Evolutionary conservation across 2,888 invertebrate species (phyloP).

Genomic region (Epicampocera succincta): DNA sequence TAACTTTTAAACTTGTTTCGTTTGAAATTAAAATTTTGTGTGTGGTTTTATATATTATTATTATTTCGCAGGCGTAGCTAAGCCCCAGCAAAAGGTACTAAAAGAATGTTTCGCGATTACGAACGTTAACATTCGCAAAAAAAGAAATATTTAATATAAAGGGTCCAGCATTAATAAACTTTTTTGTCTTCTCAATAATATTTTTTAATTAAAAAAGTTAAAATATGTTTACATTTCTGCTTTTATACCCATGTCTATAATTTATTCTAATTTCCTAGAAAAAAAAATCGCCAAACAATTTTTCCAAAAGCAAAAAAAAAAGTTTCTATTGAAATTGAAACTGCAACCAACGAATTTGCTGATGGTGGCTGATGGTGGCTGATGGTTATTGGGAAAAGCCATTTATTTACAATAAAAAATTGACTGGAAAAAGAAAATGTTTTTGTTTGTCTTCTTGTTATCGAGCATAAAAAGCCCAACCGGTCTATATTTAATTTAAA

Average conservation of each 20-base stretch:
- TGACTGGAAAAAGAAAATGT: conserved; percentile 6
- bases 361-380: conserved; percentile 20
- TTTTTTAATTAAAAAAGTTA: too few species aligned
- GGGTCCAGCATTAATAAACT: too few species aligned
- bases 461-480: conserved; percentile 33
- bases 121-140: too few species aligned
- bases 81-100: too few species aligned
- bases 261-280: conserved; percentile 3
- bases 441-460: background rate
- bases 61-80: too few species aligned
- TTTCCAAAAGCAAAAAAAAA: background rate
- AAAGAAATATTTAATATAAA: too few species aligned
- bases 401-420: conserved; percentile 20
- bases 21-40: too few species aligned
- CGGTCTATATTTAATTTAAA: conserved; percentile 55
- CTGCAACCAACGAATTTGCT: background rate
- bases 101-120: too few species aligned
- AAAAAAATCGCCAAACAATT: background rate
- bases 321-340: background rate
- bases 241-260: too few species aligned
- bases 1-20: background rate
- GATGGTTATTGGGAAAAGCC: conserved; percentile 3
- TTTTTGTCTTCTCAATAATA: too few species aligned
- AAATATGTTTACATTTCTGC: too few species aligned
- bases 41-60: too few species aligned